Conservation (phyloP, 1,140 invertebrate genomes). For the Ceratosolen fusciceps region DNA sequence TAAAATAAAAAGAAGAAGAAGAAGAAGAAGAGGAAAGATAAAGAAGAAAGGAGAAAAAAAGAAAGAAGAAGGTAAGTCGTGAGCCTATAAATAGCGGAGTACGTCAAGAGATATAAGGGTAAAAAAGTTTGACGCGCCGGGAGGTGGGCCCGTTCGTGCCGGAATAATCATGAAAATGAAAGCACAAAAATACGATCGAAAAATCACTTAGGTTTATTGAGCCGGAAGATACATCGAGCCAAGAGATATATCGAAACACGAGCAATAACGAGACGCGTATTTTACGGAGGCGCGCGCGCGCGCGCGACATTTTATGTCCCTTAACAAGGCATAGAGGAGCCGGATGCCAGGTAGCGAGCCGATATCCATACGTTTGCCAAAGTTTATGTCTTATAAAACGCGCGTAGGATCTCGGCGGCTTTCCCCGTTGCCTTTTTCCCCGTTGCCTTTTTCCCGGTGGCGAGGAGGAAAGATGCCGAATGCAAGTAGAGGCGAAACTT, state of each 20-base stretch:
- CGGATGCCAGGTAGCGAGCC: no score
- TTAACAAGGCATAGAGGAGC: conserved; percentile 31
- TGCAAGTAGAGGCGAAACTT: conserved; percentile 57
- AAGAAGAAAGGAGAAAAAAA: no score
- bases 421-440: conserved; percentile 44
- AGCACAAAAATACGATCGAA: conserved; percentile 59
- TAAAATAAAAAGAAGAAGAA: no score
- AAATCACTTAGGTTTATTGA: conserved; percentile 67
- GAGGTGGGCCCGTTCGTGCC: neutral
- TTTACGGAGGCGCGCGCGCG: no score
- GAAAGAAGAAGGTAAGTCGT: neutral
- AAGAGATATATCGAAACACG: neutral
- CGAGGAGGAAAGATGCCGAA: neutral
- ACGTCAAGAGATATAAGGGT: conserved; percentile 2
- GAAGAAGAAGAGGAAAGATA: no score
- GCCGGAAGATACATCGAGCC: conserved; percentile 21
- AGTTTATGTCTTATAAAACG: conserved; percentile 63
- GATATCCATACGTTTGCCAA: conserved; percentile 51
- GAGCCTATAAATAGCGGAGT: neutral
- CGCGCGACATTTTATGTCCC: conserved; percentile 11
- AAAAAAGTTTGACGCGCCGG: neutral
- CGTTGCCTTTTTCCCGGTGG: conserved; percentile 18
- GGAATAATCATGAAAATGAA: conserved; percentile 52
- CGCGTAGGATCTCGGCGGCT: conserved; percentile 49
- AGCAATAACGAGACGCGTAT: conserved; percentile 28